Evolutionary conservation across 2,113 vertebrate species (phyloP).

Genomic region (Malurus melanocephalus): DNA sequence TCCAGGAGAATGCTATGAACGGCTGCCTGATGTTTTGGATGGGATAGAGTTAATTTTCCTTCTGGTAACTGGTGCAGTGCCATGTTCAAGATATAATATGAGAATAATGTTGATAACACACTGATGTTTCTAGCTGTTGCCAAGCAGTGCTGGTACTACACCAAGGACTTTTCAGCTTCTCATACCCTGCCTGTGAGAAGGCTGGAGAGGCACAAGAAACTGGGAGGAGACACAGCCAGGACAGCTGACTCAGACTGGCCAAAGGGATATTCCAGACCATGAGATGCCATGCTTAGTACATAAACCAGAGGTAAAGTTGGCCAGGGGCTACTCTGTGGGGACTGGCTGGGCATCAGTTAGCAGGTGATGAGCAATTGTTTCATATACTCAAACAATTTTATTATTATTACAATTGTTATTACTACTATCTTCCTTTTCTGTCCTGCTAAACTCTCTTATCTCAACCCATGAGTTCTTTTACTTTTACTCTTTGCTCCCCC

Average conservation of each 20-base stretch:
- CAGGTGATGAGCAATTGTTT: not conserved
- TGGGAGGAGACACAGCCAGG: not conserved
- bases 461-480: not conserved
- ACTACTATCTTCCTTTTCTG: not conserved
- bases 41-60: not conserved
- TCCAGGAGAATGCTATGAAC: constrained; percentile 17
- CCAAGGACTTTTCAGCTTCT: not conserved
- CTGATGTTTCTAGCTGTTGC: not conserved
- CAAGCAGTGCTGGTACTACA: not conserved
- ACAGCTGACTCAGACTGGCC: not conserved
- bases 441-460: not conserved
- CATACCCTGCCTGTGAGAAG: not conserved
- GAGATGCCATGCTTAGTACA: not conserved
- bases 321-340: accelerated
- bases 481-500: not conserved
- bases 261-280: not conserved
- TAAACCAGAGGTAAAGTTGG: not conserved
- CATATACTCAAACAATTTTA: not conserved
- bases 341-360: not conserved
- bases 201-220: not conserved
- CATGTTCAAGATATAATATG: not conserved
- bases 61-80: not conserved
- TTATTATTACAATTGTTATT: not conserved
- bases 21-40: not conserved
- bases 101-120: not conserved